Base-by-base conservation (phyloP, 2,113 vertebrate species). In the Mesoclemmys tuberculata region DNA sequence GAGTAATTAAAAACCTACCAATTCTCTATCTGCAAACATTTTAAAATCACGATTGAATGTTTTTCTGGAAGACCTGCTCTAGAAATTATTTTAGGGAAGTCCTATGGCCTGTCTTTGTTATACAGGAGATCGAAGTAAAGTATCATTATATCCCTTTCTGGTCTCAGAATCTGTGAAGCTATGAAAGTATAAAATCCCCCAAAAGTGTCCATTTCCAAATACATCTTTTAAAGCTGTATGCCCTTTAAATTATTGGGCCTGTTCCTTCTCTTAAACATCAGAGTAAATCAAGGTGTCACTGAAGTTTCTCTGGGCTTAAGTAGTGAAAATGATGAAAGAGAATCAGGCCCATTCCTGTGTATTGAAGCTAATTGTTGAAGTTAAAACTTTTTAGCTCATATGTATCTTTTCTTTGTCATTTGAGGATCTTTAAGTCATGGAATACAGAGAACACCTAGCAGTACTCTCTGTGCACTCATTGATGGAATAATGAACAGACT, bases 141-240 rank as follows among this genome's bases (percentile, higher is more conserved):
- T 8, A 64, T 38, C 35, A n/a, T 68, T 16, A 68, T 68, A n/a
- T 68, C 38, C 18, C 18, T 19, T 68, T 64, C 35, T n/a, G 64
- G 64, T n/a, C 64, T 38, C 38, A n/a, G 35, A 68, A 68, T n/a
- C n/a, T 71, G 61, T 64, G 64, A 71, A 71, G 38, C 9, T 38
- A 71, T 22, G 35, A 71, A 71, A 0, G 16, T 38, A 86, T 89
- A 81, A 93, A 84, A 92, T 84, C 79, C 54, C 93, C 13, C n/a
- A 8, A 81, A 56, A 46, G 56, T 90, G 22, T 58, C 88, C 55
- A 9, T 41, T 96, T 92, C 87, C 85, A 91, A 94, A 54, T 74
- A 89, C 79, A 80, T 26, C 10, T 38, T 74, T n/a, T 55, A 38
- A 19, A 81, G 56, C 41, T 90, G 18, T 3, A 3, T 86, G 89